Conservation (phyloP, 2,113 vertebrate species). For the Fukomys damarensis region DNA sequence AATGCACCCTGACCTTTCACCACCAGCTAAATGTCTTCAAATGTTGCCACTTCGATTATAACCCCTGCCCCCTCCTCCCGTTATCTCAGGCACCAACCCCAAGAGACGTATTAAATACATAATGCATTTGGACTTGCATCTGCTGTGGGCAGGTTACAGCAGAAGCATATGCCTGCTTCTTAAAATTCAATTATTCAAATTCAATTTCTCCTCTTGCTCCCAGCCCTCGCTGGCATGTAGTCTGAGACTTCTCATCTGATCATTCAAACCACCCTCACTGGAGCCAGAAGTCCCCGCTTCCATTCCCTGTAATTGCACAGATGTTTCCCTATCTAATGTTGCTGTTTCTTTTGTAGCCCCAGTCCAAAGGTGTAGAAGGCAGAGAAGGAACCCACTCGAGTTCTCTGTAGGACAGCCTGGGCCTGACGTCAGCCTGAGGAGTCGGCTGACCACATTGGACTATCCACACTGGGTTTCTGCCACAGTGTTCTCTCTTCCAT, state of each 20-base stretch:
- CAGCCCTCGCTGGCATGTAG: conserved; percentile 61
- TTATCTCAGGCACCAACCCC: conserved; percentile 73
- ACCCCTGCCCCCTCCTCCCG: conserved; percentile 77
- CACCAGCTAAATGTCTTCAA: conserved; percentile 75
- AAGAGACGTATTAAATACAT: conserved; percentile 77
- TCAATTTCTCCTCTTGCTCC: conserved; percentile 57
- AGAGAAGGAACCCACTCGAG: background rate
- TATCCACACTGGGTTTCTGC: background rate
- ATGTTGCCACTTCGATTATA: conserved; percentile 76
- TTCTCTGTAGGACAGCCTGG: background rate
- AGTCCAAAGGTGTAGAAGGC: background rate
- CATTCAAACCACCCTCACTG: conserved; percentile 38
- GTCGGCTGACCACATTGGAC: too few relatives aligned
- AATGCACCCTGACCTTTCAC: conserved; percentile 74
- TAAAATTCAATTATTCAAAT: conserved; percentile 79
- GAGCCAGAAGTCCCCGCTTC: conserved; percentile 56
- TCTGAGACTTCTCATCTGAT: conserved; percentile 66
- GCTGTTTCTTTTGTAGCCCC: background rate
- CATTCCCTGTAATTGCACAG: background rate
- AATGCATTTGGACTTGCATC: conserved; percentile 76
- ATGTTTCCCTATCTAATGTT: too few relatives aligned
- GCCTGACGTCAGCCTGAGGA: background rate
- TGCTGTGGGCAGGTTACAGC: conserved; percentile 68
- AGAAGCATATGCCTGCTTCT: conserved; percentile 74
- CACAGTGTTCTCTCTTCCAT: background rate